phyloP scores from a whole-genome alignment of 2,888 invertebrate genomes.

The Panzeria rudis region DNA sequence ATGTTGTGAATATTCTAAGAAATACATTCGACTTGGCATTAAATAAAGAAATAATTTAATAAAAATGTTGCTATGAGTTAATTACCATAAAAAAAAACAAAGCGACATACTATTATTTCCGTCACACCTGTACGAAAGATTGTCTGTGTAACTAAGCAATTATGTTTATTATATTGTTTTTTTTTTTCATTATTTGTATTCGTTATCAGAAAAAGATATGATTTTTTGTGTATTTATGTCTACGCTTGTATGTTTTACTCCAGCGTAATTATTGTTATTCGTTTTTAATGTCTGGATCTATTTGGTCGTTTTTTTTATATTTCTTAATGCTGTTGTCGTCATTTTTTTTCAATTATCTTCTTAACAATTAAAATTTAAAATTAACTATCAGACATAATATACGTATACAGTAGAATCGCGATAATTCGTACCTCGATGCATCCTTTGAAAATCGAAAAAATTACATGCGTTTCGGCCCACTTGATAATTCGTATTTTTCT shows the following conservation, averaged over 20 bases:
- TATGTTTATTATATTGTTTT: slow-evolving; percentile 41
- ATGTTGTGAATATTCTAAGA: background rate
- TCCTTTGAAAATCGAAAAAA: too few relatives aligned
- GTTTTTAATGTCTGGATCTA: background rate
- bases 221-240: slow-evolving; percentile 9
- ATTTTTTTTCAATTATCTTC: too few relatives aligned
- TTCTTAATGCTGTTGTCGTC: background rate
- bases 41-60: background rate
- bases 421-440: too few relatives aligned
- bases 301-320: background rate
- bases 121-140: slow-evolving; percentile 54
- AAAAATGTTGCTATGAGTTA: background rate
- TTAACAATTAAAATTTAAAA: too few relatives aligned
- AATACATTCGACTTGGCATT: background rate
- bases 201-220: slow-evolving; percentile 41
- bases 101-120: slow-evolving; percentile 39
- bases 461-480: too few relatives aligned
- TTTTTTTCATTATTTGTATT: slow-evolving; percentile 25
- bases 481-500: too few relatives aligned
- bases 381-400: too few relatives aligned
- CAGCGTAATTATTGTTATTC: background rate
- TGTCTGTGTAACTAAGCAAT: slow-evolving; percentile 35
- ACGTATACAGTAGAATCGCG: too few relatives aligned
- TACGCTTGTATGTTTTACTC: slow-evolving; percentile 22
- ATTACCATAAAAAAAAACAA: slow-evolving; percentile 1